Evolutionary conservation across 1,140 invertebrate genomes (phyloP).

Genomic region (Drosophila kurseongensis): DNA sequence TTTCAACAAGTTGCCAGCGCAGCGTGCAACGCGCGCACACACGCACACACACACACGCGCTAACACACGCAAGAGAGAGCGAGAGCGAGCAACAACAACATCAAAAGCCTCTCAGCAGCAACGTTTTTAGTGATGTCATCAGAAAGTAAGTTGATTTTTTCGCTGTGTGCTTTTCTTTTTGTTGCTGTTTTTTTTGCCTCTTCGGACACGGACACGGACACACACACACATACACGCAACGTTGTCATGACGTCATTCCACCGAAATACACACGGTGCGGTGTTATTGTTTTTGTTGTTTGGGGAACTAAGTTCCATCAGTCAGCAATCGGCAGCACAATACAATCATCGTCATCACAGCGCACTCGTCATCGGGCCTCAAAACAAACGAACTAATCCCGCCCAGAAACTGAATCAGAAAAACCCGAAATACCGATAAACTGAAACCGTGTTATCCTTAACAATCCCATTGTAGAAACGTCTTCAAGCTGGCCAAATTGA

Average conservation of each 20-base stretch:
- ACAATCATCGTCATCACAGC: constrained; percentile 50
- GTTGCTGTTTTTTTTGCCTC: constrained; percentile 16
- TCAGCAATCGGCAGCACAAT: constrained; percentile 28
- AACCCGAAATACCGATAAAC: background rate
- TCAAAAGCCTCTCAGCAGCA: constrained; percentile 59
- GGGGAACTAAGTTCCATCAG: constrained; percentile 25
- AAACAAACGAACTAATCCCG: constrained; percentile 28
- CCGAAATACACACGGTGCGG: constrained; percentile 72
- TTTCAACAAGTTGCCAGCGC: constrained; percentile 60
- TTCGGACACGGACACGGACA: background rate
- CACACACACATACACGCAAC: constrained; percentile 32
- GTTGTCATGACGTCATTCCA: constrained; percentile 82
- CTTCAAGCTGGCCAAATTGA: constrained; percentile 80
- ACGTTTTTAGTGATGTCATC: constrained; percentile 83
- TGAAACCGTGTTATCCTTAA: background rate
- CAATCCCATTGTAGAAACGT: constrained; percentile 37
- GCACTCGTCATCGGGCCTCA: constrained; percentile 33
- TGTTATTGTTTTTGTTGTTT: constrained; percentile 26
- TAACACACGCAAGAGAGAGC: constrained; percentile 44
- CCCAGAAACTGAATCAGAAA: background rate
- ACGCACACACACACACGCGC: constrained; percentile 14
- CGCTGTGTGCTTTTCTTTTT: constrained; percentile 10
- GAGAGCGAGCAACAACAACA: constrained; percentile 66
- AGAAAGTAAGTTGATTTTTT: constrained; percentile 78
- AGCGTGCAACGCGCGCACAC: constrained; percentile 51